Conservation (phyloP, 1,140 invertebrate genomes). For the Hylaeus volcanicus region DNA sequence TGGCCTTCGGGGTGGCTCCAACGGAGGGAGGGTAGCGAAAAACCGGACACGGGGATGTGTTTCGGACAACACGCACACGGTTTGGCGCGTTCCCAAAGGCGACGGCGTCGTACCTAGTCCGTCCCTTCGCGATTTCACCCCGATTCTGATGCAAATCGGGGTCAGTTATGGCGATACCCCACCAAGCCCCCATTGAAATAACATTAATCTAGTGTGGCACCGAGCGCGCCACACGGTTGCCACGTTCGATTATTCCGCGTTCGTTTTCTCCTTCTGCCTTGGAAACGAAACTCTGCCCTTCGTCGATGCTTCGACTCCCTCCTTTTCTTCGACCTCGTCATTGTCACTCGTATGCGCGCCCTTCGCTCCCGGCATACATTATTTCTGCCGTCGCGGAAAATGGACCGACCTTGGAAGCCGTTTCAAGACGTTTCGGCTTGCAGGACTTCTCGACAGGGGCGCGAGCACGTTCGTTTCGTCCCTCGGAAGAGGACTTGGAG, state of each 20-base stretch:
- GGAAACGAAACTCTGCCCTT: slow-evolving; percentile 24
- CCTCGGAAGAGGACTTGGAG: not conserved
- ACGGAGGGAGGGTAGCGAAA: not conserved
- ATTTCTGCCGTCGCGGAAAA: slow-evolving; percentile 42
- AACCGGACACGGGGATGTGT: slow-evolving; percentile 63
- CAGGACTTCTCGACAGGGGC: not conserved
- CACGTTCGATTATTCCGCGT: slow-evolving; percentile 65
- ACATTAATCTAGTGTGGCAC: slow-evolving; percentile 74
- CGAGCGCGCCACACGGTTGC: slow-evolving; percentile 59
- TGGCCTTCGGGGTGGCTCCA: not conserved
- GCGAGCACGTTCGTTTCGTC: not conserved
- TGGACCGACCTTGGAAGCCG: slow-evolving; percentile 6
- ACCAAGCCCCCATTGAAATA: slow-evolving; percentile 66
- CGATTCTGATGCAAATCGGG: slow-evolving; percentile 73
- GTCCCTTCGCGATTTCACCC: slow-evolving; percentile 58
- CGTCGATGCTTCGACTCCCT: slow-evolving; percentile 47
- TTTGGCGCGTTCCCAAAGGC: slow-evolving; percentile 69
- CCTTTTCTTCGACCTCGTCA: slow-evolving; percentile 31
- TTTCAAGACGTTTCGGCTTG: not conserved
- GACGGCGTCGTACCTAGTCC: not conserved
- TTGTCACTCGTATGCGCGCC: slow-evolving; percentile 44
- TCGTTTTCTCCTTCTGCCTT: not conserved
- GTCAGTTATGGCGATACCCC: slow-evolving; percentile 68
- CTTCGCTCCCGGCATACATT: slow-evolving; percentile 49
- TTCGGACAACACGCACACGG: slow-evolving; percentile 65